phyloP scores from a whole-genome alignment of 2,888 invertebrate genomes.

The Drosophila paranaensis region DNA sequence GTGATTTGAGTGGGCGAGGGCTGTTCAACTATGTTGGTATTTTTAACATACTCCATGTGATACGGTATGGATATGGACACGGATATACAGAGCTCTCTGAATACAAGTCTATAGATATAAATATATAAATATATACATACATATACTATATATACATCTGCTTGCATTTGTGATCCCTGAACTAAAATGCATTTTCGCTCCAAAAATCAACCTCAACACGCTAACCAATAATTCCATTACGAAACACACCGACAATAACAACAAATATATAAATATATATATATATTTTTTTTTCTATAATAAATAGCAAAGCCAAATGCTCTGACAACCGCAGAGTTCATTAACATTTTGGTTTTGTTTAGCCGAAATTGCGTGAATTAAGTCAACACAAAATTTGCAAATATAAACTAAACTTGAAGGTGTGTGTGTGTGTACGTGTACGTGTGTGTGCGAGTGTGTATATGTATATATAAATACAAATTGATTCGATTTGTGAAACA shows the following conservation, averaged over 20 bases:
- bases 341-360: constrained; percentile 43
- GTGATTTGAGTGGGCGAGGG: too few relatives aligned
- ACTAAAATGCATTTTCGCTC: not conserved
- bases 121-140: not conserved
- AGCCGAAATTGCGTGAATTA: constrained; percentile 60
- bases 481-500: constrained; percentile 79
- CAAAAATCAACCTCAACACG: not conserved
- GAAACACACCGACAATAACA: constrained; percentile 16
- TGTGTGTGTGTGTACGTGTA: constrained; percentile 28
- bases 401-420: not conserved
- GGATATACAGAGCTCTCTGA: too few relatives aligned
- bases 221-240: constrained; percentile 6
- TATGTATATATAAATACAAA: constrained; percentile 65
- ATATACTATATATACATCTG: too few relatives aligned
- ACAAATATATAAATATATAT: not conserved
- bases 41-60: too few relatives aligned
- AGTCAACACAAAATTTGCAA: constrained; percentile 21
- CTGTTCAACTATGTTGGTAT: too few relatives aligned
- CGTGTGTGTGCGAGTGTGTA: constrained; percentile 28
- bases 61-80: too few relatives aligned
- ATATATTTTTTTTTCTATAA: constrained; percentile 15
- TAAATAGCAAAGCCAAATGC: constrained; percentile 4
- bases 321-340: constrained; percentile 26
- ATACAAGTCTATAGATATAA: not conserved
- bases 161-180: too few relatives aligned